Conservation (phyloP, 2,113 vertebrate species). For the Hemiprocne comata region DNA sequence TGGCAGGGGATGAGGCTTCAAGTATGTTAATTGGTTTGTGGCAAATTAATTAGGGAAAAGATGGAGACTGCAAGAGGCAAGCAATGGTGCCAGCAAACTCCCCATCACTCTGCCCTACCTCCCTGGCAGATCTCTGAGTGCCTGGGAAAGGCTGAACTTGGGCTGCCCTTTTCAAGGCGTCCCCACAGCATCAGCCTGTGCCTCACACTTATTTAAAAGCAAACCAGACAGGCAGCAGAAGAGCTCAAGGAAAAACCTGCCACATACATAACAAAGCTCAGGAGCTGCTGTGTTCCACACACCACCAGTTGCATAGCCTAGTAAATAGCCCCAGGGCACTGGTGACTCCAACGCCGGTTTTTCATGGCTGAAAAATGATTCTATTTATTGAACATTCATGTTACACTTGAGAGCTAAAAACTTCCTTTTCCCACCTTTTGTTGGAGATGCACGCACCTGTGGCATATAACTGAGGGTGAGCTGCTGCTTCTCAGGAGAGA, state of each 20-base stretch:
- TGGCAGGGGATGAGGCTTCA: not conserved
- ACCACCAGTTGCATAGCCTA: not conserved
- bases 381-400: constrained; percentile 11
- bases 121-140: not conserved
- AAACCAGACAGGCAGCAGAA: not conserved
- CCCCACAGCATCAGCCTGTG: accelerated
- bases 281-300: not conserved
- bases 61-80: not conserved
- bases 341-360: not conserved
- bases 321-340: not conserved
- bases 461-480: accelerated
- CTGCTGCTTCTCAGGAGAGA: not conserved
- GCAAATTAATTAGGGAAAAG: not conserved
- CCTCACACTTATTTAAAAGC: not conserved
- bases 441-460: accelerated
- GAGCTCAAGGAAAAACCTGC: not conserved
- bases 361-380: not conserved
- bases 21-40: not conserved
- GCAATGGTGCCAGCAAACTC: accelerated
- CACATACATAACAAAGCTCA: not conserved
- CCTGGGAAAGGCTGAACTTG: not conserved
- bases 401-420: not conserved
- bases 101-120: not conserved
- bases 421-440: not conserved
- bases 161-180: accelerated